Conservation (phyloP, 2,113 vertebrate genomes). For the Pterophyllum scalare region DNA sequence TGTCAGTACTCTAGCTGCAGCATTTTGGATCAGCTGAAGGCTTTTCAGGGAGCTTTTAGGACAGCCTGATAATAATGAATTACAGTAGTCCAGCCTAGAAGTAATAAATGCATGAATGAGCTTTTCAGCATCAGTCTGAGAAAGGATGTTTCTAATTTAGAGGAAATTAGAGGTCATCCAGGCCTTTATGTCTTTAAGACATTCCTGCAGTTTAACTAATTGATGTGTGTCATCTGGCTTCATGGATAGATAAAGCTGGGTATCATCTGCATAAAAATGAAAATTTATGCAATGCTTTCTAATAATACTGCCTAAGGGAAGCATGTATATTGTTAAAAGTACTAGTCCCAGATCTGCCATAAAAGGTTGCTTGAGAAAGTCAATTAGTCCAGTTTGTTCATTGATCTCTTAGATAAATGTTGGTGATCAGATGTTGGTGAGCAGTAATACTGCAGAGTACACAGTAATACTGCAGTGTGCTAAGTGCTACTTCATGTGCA, state of each 20-base stretch:
- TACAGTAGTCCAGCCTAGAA: too few relatives aligned
- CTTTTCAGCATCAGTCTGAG: too few relatives aligned
- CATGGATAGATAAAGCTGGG: not conserved
- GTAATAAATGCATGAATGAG: too few relatives aligned
- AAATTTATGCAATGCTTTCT: too few relatives aligned
- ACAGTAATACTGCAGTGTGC: not conserved
- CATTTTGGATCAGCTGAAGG: too few relatives aligned
- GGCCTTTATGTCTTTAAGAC: not conserved
- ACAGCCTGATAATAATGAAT: too few relatives aligned
- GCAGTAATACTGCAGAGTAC: too few relatives aligned
- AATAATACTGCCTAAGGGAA: not conserved
- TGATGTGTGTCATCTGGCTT: not conserved
- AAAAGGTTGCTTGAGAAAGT: not conserved
- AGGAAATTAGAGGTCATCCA: not conserved
- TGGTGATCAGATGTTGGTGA: too few relatives aligned
- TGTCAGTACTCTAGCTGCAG: too few relatives aligned
- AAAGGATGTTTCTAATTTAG: not conserved
- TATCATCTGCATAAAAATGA: not conserved
- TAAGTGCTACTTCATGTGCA: not conserved
- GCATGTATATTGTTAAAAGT: rapidly evolving
- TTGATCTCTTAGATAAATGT: not conserved
- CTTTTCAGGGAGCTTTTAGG: too few relatives aligned
- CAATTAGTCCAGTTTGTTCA: not conserved
- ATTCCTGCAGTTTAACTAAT: not conserved
- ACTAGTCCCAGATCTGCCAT: not conserved